Conservation (phyloP, 2,113 vertebrate genomes). For the Pogona vitticeps region DNA sequence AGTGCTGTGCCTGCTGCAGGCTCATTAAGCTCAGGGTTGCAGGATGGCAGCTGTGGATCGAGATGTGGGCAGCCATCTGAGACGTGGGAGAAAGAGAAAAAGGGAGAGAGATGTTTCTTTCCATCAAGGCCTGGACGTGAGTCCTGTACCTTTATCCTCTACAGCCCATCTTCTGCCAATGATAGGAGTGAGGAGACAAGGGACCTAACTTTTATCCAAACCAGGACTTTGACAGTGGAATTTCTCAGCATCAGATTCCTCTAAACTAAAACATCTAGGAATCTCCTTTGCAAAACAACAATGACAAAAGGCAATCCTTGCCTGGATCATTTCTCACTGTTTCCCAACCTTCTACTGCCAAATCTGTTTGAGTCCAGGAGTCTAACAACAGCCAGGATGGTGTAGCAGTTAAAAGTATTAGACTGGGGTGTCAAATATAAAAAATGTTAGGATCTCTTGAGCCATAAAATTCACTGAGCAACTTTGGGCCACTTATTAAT, state of each 20-base stretch:
- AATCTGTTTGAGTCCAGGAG: not conserved
- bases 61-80: slow-evolving; percentile 35
- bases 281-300: not conserved
- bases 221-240: not conserved
- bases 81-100: rapidly evolving
- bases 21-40: not conserved
- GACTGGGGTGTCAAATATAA: no score
- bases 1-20: not conserved
- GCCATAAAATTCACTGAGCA: no score
- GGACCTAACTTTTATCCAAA: not conserved
- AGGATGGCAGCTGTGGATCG: slow-evolving; percentile 25
- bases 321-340: not conserved
- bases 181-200: not conserved
- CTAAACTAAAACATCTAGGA: not conserved
- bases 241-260: not conserved
- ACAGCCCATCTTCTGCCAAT: slow-evolving; percentile 1
- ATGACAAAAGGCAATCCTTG: no score
- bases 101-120: not conserved
- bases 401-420: no score
- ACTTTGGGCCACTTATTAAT: no score
- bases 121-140: slow-evolving; percentile 1
- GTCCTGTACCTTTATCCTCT: slow-evolving; percentile 11
- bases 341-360: not conserved
- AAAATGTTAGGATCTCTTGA: no score
- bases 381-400: not conserved